These are phyloP conservation scores for Epinotia demarniana DNA, from an alignment of 2,888 invertebrate species.

Conservation along the genomic window DNA sequence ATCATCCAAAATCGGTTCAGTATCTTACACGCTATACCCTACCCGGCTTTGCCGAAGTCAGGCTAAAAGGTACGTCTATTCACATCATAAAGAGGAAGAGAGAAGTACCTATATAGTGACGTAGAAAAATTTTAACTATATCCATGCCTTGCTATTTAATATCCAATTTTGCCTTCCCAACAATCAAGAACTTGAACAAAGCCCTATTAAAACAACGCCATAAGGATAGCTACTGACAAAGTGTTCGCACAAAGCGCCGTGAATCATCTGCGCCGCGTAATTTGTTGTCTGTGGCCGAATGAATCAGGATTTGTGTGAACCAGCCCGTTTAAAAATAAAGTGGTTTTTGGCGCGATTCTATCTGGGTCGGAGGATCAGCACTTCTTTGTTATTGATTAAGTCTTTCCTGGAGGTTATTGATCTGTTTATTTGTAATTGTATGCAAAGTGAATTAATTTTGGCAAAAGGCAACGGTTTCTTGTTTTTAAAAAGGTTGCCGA, in stretches of 20 bases:
- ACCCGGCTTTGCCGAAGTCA: no score
- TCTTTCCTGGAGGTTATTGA: constrained; percentile 2
- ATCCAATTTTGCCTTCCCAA: not conserved
- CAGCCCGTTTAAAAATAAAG: constrained; percentile 43
- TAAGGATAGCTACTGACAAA: constrained; percentile 11
- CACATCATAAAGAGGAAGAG: no score
- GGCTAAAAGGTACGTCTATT: no score
- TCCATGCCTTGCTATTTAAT: not conserved
- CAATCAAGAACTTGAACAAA: not conserved
- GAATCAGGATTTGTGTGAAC: constrained; percentile 39
- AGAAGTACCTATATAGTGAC: no score
- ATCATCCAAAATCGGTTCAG: no score
- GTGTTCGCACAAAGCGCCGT: constrained; percentile 14
- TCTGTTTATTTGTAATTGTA: constrained; percentile 12
- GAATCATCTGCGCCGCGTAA: constrained; percentile 34
- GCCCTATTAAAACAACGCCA: not conserved
- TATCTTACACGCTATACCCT: no score
- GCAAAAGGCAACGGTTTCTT: not conserved
- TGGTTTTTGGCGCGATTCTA: constrained; percentile 38
- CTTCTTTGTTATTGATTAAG: constrained; percentile 19
- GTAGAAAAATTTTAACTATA: not conserved
- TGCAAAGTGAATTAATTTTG: not conserved
- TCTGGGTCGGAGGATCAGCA: constrained; percentile 35
- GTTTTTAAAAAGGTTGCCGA: not conserved
- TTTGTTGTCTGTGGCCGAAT: constrained; percentile 35